phyloP scores from a whole-genome alignment of 1,140 invertebrate species.

The Cotesia glomerata region DNA sequence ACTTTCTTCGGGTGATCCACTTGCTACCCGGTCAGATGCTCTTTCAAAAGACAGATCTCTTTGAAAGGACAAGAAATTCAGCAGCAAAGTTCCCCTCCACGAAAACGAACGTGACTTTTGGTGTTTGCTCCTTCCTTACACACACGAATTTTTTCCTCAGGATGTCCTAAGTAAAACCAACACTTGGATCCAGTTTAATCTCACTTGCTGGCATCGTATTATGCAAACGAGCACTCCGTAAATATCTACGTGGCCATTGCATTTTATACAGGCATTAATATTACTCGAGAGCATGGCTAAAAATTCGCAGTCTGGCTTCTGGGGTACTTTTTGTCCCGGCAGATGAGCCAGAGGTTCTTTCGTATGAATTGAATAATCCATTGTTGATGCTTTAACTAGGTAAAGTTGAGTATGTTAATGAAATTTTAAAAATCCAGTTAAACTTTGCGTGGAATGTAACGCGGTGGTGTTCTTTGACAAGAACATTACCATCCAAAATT shows the following conservation, averaged over 20 bases:
- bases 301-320: too few relatives aligned
- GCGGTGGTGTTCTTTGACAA: not conserved
- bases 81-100: not conserved
- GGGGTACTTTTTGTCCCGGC: too few relatives aligned
- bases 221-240: constrained; percentile 1
- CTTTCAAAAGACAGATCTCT: not conserved
- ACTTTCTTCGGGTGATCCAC: not conserved
- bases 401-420: not conserved
- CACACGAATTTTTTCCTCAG: not conserved
- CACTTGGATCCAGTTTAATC: not conserved
- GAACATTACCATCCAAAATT: not conserved
- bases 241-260: constrained; percentile 2
- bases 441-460: not conserved
- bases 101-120: not conserved
- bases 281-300: too few relatives aligned
- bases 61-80: constrained; percentile 1
- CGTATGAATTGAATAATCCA: constrained; percentile 33
- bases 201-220: not conserved
- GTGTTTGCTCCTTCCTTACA: not conserved
- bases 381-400: constrained; percentile 27
- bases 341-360: constrained; percentile 7
- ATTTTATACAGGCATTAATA: not conserved
- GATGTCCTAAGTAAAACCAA: not conserved
- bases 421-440: not conserved
- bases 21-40: not conserved